Evolutionary conservation across 1,140 invertebrate genomes (phyloP).

Genomic region (Cryptotermes secundus): DNA sequence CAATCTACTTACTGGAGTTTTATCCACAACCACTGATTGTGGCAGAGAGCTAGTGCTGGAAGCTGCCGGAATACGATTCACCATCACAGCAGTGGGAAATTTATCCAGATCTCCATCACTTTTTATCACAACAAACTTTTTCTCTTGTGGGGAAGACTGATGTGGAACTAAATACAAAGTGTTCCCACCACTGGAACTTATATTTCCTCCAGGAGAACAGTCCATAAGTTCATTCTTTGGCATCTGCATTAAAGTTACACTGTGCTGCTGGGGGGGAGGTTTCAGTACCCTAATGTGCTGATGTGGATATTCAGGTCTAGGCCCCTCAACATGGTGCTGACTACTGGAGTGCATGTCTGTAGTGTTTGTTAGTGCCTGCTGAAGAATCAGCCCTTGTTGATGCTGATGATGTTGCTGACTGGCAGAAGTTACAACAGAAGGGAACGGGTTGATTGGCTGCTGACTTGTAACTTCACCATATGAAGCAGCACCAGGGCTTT

Average conservation of each 20-base stretch:
- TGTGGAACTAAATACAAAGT: slow-evolving; percentile 25
- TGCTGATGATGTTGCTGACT: slow-evolving; percentile 41
- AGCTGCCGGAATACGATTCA: neutral
- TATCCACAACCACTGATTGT: slow-evolving; percentile 23
- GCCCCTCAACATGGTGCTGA: neutral
- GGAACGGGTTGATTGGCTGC: neutral
- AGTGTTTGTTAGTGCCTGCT: slow-evolving; percentile 43
- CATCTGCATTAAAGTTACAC: neutral
- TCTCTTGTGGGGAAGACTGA: slow-evolving; percentile 24
- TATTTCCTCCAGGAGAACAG: neutral
- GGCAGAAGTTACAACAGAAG: slow-evolving; percentile 47
- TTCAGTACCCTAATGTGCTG: neutral
- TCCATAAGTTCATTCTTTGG: neutral
- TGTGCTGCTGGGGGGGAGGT: slow-evolving; percentile 9
- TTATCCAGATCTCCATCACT: slow-evolving; percentile 24
- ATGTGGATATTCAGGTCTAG: neutral
- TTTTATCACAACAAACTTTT: slow-evolving; percentile 26
- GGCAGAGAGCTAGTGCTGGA: neutral
- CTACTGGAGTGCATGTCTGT: neutral
- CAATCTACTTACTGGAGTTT: neutral
- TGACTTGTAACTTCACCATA: slow-evolving; percentile 10
- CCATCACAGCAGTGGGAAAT: slow-evolving; percentile 25
- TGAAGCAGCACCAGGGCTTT: slow-evolving; percentile 44
- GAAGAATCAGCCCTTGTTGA: slow-evolving; percentile 46
- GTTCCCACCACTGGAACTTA: slow-evolving; percentile 12